A percentile compares a stretch with the other conserved stretches of the same genome.
These are phyloP conservation scores for Holothuria glaberrima DNA, from an alignment of 35 echinoderm and acorn worm genomes.

Conservation along the genomic window DNA sequence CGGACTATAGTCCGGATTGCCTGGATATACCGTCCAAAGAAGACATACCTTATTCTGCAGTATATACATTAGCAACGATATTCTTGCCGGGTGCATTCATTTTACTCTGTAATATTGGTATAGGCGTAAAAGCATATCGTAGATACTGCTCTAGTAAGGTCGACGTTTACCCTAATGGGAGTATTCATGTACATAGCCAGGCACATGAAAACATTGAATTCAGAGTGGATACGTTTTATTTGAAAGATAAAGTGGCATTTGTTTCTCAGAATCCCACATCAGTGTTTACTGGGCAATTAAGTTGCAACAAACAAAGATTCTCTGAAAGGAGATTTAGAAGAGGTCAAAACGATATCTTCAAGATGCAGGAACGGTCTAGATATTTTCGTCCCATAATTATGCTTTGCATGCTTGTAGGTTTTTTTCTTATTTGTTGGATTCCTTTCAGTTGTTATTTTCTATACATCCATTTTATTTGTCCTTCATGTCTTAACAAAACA, in stretches of 20 bases:
- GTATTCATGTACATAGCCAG: neutral
- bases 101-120: neutral
- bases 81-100: neutral
- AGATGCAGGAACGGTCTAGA: neutral
- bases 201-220: neutral
- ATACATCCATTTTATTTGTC: conserved; percentile 39
- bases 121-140: neutral
- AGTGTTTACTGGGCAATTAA: too few species aligned
- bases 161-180: neutral
- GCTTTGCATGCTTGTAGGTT: conserved; percentile 5
- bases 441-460: conserved; percentile 26
- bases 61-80: conserved; percentile 15
- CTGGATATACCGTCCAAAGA: conserved; percentile 11
- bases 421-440: conserved; percentile 23
- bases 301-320: too few species aligned
- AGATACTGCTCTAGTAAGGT: neutral
- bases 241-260: too few species aligned
- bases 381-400: conserved; percentile 22
- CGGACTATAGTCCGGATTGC: conserved; percentile 25
- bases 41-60: conserved; percentile 24
- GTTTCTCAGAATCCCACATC: too few species aligned
- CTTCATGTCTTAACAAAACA: conserved; percentile 40
- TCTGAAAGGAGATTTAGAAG: too few species aligned
- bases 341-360: neutral
- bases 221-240: too few species aligned